Percentiles rank a stretch among this genome's conserved stretches.
Evolutionary conservation across 2,888 invertebrate genomes (phyloP).

Genomic region (Podotricha telesiphe): DNA sequence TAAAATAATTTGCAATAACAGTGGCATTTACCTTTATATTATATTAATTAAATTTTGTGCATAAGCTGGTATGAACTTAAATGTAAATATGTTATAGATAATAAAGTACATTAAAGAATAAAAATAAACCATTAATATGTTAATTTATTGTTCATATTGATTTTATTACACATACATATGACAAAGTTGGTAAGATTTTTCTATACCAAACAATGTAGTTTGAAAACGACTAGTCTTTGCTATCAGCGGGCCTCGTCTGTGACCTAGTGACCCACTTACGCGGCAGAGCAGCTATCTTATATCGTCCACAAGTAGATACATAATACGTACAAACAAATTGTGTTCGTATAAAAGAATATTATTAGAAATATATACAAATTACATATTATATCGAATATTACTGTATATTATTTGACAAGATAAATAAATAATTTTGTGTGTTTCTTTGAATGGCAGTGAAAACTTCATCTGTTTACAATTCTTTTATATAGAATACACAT

Average conservation of each 20-base stretch:
- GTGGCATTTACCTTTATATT: constrained; percentile 1
- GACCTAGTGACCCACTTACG: constrained; percentile 87
- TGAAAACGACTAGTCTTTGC: constrained; percentile 63
- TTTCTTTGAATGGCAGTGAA: not conserved
- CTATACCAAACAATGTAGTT: constrained; percentile 57
- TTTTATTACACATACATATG: not conserved
- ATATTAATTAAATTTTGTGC: not conserved
- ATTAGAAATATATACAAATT: constrained; percentile 7
- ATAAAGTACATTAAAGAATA: too few relatives aligned
- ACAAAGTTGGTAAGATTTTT: constrained; percentile 11
- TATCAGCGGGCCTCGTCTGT: constrained; percentile 74
- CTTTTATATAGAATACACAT: too few relatives aligned
- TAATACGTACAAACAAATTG: constrained; percentile 37
- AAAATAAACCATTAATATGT: not conserved
- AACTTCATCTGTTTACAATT: not conserved
- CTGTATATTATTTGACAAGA: not conserved
- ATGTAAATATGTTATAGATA: not conserved
- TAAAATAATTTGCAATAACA: constrained; percentile 68
- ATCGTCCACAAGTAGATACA: constrained; percentile 56
- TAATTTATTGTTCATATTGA: not conserved
- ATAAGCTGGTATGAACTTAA: not conserved
- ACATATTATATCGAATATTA: not conserved
- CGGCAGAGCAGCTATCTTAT: constrained; percentile 69
- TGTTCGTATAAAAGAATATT: constrained; percentile 18
- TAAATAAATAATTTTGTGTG: not conserved